Conservation (phyloP, 2,797 vertebrate species). For the Sebastes iracundus region DNA sequence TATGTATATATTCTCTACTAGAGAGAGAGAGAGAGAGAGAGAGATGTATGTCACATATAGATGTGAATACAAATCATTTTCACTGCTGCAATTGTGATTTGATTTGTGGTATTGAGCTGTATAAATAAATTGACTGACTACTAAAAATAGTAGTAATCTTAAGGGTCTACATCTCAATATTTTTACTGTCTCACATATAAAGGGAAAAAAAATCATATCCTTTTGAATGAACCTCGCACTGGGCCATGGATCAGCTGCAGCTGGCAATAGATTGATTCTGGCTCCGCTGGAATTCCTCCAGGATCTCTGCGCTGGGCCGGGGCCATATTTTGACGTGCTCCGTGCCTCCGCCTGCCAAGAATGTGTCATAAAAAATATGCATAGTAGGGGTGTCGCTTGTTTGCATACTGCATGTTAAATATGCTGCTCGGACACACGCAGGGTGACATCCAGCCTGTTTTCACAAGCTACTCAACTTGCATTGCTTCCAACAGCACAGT, state of each 20-base stretch:
- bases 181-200: background rate
- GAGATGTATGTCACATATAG: too few relatives aligned
- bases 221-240: background rate
- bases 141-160: background rate
- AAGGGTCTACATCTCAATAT: background rate
- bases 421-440: background rate
- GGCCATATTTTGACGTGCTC: slow-evolving; percentile 19
- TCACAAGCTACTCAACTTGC: slow-evolving; percentile 15
- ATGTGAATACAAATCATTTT: background rate
- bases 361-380: slow-evolving; percentile 47
- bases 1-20: too few relatives aligned
- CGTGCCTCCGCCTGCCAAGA: slow-evolving; percentile 29
- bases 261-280: slow-evolving; percentile 32
- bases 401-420: slow-evolving; percentile 42
- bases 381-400: slow-evolving; percentile 25
- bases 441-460: slow-evolving; percentile 22
- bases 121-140: background rate
- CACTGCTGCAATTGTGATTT: background rate
- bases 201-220: background rate
- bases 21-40: too few relatives aligned
- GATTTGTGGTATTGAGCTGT: background rate
- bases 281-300: slow-evolving; percentile 37
- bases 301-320: slow-evolving; percentile 11
- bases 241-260: slow-evolving; percentile 24
- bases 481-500: background rate